A percentile compares a stretch with the other conserved stretches of the same genome.
Conservation (phyloP, 2,113 vertebrate species). For the Panurus biarmicus region DNA sequence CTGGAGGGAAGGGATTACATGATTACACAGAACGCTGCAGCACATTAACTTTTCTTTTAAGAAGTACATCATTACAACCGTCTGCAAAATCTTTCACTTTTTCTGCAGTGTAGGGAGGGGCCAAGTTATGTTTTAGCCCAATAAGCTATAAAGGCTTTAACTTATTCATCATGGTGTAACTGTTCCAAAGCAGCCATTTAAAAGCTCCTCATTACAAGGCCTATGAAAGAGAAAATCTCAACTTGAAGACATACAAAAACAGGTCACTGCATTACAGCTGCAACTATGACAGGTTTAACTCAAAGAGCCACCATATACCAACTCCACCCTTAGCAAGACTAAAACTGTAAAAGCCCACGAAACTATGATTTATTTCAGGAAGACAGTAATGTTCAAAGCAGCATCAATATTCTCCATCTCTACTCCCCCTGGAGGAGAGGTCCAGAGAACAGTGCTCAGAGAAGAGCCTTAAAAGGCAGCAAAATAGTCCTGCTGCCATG, state of each 20-base stretch:
- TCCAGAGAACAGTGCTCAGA: neutral
- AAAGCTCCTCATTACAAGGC: neutral
- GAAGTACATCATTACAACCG: neutral
- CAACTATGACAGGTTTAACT: neutral
- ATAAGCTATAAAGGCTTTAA: neutral
- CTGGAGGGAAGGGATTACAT: neutral
- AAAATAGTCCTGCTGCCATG: neutral
- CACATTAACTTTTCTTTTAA: neutral
- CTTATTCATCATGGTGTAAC: neutral
- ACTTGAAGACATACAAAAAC: neutral
- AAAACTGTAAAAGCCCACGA: neutral
- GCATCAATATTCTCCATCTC: neutral
- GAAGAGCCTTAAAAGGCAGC: neutral
- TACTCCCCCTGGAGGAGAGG: neutral
- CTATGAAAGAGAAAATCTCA: neutral
- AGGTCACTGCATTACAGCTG: neutral
- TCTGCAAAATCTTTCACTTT: neutral
- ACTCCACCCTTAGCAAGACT: neutral
- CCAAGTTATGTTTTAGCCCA: neutral
- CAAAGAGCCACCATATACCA: neutral
- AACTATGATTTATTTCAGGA: neutral
- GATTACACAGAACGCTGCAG: neutral
- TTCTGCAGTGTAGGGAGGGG: neutral
- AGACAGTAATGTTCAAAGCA: neutral
- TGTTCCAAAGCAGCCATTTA: neutral